Percentiles rank a stretch among this genome's conserved stretches.
Conservation (phyloP, 2,113 vertebrate genomes). For the Syngnathus typhle region DNA sequence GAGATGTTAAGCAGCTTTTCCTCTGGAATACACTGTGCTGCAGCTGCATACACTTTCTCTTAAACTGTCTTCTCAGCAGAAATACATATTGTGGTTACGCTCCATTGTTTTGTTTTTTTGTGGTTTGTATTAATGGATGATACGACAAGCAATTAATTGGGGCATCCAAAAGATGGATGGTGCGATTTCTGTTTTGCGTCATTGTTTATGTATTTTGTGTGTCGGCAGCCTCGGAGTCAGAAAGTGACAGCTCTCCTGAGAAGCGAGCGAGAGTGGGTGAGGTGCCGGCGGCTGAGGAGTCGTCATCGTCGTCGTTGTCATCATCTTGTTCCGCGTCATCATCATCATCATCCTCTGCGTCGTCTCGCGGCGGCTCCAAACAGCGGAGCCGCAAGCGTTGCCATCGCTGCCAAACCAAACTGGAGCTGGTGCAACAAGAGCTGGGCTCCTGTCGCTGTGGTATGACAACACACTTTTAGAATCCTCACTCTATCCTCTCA, state of each 20-base stretch:
- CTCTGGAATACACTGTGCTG: not conserved
- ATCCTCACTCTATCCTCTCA: not conserved
- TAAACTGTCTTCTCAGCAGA: not conserved
- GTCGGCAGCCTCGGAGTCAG: slow-evolving; percentile 85
- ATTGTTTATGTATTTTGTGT: slow-evolving; percentile 4
- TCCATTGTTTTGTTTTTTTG: not conserved
- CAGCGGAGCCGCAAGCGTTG: slow-evolving; percentile 94
- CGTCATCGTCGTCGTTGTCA: slow-evolving; percentile 54
- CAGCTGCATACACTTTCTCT: not conserved
- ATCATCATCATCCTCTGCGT: slow-evolving; percentile 40
- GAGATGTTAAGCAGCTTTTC: not conserved
- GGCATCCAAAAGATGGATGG: not conserved
- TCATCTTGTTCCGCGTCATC: slow-evolving; percentile 48
- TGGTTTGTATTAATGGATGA: not conserved
- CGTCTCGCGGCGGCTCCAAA: slow-evolving; percentile 77
- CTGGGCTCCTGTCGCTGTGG: slow-evolving; percentile 97
- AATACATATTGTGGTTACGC: not conserved
- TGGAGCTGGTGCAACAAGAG: slow-evolving; percentile 97
- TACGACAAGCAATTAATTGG: not conserved
- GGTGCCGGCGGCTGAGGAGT: slow-evolving; percentile 74
- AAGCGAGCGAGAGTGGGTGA: slow-evolving; percentile 83
- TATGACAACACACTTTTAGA: slow-evolving; percentile 54
- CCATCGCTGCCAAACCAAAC: slow-evolving; percentile 97
- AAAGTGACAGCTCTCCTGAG: slow-evolving; percentile 85
- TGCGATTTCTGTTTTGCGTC: not conserved